A percentile compares a stretch with the other conserved stretches of the same genome.
Evolutionary conservation across 2,888 invertebrate genomes (phyloP).

Genomic region (Pharmacophagus antenor): DNA sequence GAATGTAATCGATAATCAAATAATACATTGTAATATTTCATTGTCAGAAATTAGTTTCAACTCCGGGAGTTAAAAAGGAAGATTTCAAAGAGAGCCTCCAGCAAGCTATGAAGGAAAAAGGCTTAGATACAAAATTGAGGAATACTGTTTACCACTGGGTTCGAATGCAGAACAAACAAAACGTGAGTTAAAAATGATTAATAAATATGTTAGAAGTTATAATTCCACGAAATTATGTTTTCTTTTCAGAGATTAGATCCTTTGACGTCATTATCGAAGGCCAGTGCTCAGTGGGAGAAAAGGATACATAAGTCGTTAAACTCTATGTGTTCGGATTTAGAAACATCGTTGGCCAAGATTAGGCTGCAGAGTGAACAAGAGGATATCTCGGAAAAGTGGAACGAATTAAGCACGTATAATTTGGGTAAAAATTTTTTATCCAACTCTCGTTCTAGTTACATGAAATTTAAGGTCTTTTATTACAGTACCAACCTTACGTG

Average conservation of each 20-base stretch:
- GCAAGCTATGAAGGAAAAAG: conserved; percentile 87
- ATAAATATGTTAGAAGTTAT: not conserved
- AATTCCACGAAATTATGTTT: not conserved
- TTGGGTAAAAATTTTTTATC: conserved; percentile 80
- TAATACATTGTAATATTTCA: no score
- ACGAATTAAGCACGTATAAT: conserved; percentile 93
- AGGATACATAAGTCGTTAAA: conserved; percentile 96
- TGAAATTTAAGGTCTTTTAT: no score
- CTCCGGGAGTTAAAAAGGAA: conserved; percentile 86
- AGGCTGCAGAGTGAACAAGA: conserved; percentile 89
- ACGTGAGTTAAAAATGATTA: conserved; percentile 47
- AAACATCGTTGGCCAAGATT: conserved; percentile 89
- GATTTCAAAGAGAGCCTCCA: conserved; percentile 89
- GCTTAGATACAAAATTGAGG: conserved; percentile 89
- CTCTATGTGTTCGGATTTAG: conserved; percentile 96
- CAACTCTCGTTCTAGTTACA: not conserved
- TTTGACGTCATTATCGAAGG: conserved; percentile 88
- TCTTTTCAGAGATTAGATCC: conserved; percentile 81
- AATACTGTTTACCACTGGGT: conserved; percentile 93
- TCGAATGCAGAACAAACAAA: conserved; percentile 77
- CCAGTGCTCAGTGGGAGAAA: conserved; percentile 95
- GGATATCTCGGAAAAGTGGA: conserved; percentile 93
- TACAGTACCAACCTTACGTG: no score
- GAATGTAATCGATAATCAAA: no score
- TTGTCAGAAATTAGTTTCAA: conserved; percentile 87